phyloP scores from a whole-genome alignment of 2,797 vertebrate species.

The Coregonus suidteri region DNA sequence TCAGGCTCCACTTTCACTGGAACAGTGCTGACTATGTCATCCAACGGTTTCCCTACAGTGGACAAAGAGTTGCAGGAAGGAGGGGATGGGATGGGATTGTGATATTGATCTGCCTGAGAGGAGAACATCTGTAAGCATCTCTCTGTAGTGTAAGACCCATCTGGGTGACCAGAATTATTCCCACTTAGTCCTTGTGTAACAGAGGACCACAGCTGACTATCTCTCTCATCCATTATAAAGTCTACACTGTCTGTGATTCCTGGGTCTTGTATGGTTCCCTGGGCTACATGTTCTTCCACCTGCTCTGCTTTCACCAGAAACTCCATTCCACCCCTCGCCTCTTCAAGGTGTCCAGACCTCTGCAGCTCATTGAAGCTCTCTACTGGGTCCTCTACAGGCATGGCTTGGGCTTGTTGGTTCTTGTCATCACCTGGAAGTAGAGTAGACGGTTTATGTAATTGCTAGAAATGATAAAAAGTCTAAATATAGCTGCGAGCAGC shows the following conservation, averaged over 20 bases:
- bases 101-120: conserved; percentile 30
- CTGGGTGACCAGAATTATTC: conserved; percentile 37
- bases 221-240: conserved; percentile 28
- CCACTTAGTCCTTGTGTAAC: conserved; percentile 46
- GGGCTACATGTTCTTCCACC: conserved; percentile 18
- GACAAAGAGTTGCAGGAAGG: conserved; percentile 13
- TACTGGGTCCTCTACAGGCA: conserved; percentile 16
- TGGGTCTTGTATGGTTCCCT: conserved; percentile 2
- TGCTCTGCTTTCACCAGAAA: conserved; percentile 59
- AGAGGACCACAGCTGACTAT: conserved; percentile 47
- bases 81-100: conserved; percentile 14
- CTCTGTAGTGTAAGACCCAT: conserved; percentile 23
- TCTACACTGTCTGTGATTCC: conserved; percentile 7
- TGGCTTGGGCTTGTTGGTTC: neutral
- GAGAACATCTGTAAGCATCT: conserved; percentile 26
- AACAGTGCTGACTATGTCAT: conserved; percentile 13
- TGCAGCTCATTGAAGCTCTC: conserved; percentile 9
- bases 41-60: neutral
- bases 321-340: conserved; percentile 11
- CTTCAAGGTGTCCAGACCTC: neutral
- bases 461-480: neutral
- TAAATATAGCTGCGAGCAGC: no score
- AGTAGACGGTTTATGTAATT: neutral
- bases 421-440: conserved; percentile 37
- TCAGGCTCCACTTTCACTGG: conserved; percentile 46